Evolutionary conservation across 2,113 vertebrate species (phyloP).

Genomic region (Motacilla tschutschensis): DNA sequence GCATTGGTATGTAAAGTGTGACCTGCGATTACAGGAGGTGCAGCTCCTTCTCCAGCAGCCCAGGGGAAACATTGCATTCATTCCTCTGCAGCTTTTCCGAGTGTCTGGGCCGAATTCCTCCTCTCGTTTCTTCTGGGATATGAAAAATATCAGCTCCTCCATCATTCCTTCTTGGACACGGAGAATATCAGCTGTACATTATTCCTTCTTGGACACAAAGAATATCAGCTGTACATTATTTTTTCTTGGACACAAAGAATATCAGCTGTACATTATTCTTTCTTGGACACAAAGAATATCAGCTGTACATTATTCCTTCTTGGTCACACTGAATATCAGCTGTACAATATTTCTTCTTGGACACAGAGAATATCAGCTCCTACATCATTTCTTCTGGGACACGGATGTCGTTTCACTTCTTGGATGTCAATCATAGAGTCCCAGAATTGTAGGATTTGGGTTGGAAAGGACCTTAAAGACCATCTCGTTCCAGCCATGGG

Average conservation of each 20-base stretch:
- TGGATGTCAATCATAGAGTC: neutral
- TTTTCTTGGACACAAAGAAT: neutral
- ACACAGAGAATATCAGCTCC: no score
- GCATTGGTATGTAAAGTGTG: slow-evolving; percentile 39
- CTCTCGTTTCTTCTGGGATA: neutral
- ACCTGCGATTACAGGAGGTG: neutral
- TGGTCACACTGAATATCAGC: neutral
- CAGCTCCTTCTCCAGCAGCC: neutral
- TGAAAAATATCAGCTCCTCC: neutral
- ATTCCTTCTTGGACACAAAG: neutral
- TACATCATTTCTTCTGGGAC: no score
- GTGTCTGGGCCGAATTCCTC: accelerated
- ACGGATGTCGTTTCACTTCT: neutral
- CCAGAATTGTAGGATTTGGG: neutral
- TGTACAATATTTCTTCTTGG: no score
- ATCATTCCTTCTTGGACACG: neutral
- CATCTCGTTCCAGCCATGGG: neutral
- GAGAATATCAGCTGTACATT: neutral
- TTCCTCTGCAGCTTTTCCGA: neutral
- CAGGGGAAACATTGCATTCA: neutral
- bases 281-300: neutral
- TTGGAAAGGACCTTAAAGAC: neutral
- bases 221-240: no score
- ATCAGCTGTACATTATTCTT: neutral
- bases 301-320: neutral